Base-by-base conservation (phyloP, 2,113 vertebrate genomes). In the Saccopteryx bilineata region DNA sequence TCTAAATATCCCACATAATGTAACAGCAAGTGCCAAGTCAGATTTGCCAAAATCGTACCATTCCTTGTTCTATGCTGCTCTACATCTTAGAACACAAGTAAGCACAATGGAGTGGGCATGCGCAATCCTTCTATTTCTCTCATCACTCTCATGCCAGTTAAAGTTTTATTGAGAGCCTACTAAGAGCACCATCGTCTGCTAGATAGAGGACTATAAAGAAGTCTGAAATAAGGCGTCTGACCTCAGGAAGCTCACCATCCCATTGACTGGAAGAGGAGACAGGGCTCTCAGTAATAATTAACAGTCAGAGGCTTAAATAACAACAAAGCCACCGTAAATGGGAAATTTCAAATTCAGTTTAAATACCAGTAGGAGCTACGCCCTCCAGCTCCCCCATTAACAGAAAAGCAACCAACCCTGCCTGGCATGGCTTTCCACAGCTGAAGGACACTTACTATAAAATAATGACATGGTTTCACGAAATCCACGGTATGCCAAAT, bases 391-490 rank as follows among this genome's bases (percentile, higher is more conserved):
- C 31, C n/a, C 21, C 5, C 2, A 71, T 87, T 90, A 90, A 93
- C 39, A 76, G 28, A 86, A 96, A 95, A 96, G 61, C 72, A 96
- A 92, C 26, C 63, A 91, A 12, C 4, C 56, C 24, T 60, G 74
- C 9, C 10, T 94, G 84, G 31, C 6, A 15, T 48, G 26, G 63
- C 11, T 89, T 93, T 93, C 82, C 87, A 91, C 65, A 87, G 28
- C 28, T 95, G 91, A 93, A 97, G 85, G 68, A 86, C 85, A 96
- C 48, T 88, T 90, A 74, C 23, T 39, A 92, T 78, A 61, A 96
- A 96, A 82, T 54, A 91, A 76, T 81, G 80, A 95, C 46, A 92
- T 86, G 17, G 48, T 95, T 96, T 95, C 71, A 50, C 75, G 79
- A 94, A 87, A 88, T 89, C 91, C 9, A 83, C 54, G 63, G 18